These are phyloP conservation scores for Apantesis nais DNA, from an alignment of 2,888 invertebrate species.

Conservation along the genomic window DNA sequence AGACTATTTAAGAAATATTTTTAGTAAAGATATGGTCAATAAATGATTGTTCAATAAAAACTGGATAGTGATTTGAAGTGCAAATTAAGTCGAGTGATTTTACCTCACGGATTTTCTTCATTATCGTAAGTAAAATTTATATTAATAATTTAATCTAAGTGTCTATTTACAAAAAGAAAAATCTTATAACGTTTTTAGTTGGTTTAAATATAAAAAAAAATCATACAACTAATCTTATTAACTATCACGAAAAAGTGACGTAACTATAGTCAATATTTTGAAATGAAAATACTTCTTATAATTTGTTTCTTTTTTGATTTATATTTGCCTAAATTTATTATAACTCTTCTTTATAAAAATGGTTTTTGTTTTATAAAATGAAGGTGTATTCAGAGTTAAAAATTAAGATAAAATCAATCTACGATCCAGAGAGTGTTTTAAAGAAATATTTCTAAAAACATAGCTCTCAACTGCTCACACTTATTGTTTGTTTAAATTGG, in stretches of 20 bases:
- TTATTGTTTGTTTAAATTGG: background rate
- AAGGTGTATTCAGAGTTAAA: background rate
- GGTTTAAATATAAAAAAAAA: background rate
- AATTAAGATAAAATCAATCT: background rate
- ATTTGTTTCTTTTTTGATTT: background rate
- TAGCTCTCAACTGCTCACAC: background rate
- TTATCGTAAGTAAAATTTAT: background rate
- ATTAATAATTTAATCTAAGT: background rate
- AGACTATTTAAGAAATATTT: background rate
- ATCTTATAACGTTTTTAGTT: background rate
- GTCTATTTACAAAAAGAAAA: background rate
- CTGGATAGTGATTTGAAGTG: conserved; percentile 36
- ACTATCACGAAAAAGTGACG: no score
- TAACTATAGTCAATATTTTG: background rate
- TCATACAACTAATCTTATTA: background rate
- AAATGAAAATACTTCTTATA: background rate
- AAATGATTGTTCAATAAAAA: background rate
- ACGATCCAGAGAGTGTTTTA: background rate
- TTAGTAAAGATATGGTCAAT: background rate
- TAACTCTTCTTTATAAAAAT: background rate
- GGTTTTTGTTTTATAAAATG: background rate
- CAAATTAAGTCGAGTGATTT: conserved; percentile 26
- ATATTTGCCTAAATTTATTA: background rate
- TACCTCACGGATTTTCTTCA: conserved; percentile 31
- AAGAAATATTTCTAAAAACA: background rate